Evolutionary conservation across 2,113 vertebrate species (phyloP).

Genomic region (Illadopsis cleaveri): DNA sequence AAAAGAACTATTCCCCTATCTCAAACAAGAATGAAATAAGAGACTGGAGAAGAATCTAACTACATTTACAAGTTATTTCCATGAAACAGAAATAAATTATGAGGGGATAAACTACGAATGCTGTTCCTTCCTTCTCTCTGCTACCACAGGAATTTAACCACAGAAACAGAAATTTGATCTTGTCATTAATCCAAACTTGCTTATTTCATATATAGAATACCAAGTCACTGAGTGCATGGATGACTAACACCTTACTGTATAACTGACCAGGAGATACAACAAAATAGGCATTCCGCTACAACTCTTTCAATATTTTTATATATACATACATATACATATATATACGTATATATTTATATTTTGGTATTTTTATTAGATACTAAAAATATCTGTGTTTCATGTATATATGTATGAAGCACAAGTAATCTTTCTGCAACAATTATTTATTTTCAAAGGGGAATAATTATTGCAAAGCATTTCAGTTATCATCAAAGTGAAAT

Average conservation of each 20-base stretch:
- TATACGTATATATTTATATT: neutral
- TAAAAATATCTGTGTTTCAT: neutral
- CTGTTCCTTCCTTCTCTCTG: neutral
- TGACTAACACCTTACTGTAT: neutral
- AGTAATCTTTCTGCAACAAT: neutral
- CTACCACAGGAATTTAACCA: neutral
- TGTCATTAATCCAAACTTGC: neutral
- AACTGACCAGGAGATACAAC: neutral
- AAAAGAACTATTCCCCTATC: neutral
- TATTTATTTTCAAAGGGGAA: neutral
- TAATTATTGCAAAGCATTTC: neutral
- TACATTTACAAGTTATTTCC: neutral
- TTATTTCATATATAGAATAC: neutral
- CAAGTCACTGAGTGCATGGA: neutral
- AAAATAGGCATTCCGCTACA: neutral
- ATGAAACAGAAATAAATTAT: neutral
- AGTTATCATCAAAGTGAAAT: neutral
- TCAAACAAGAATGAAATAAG: neutral
- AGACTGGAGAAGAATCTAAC: neutral
- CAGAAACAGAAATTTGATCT: neutral
- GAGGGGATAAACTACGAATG: neutral
- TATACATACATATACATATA: neutral
- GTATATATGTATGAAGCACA: neutral
- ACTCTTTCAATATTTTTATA: neutral
- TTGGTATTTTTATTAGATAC: neutral